phyloP scores from a whole-genome alignment of 2,797 vertebrate species.

The Danio choprae region DNA sequence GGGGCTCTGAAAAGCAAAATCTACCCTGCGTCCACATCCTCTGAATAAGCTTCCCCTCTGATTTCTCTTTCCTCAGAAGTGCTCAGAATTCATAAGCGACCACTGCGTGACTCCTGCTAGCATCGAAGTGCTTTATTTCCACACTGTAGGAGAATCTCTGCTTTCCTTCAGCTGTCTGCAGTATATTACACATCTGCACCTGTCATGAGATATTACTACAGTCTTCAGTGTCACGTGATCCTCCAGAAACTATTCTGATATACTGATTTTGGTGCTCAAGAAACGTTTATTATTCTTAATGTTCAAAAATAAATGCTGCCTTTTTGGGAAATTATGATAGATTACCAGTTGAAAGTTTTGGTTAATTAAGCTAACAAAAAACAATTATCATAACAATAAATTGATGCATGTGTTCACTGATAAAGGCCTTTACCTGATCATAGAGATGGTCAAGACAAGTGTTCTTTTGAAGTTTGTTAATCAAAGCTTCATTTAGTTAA shows the following conservation, averaged over 20 bases:
- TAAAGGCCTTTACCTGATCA: too few species aligned
- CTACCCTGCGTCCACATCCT: slow-evolving; percentile 6
- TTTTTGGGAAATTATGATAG: too few species aligned
- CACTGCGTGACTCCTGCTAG: slow-evolving; percentile 46
- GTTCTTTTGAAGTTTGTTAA: too few species aligned
- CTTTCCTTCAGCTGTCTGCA: slow-evolving; percentile 37
- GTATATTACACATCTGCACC: slow-evolving; percentile 35
- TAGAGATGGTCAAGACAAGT: too few species aligned
- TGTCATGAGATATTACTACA: neutral
- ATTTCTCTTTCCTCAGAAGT: slow-evolving; percentile 46
- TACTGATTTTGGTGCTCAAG: neutral
- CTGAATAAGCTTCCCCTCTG: slow-evolving; percentile 24
- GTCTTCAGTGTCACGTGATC: neutral
- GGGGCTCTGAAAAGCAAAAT: slow-evolving; percentile 8
- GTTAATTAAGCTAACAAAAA: too few species aligned
- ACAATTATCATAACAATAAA: too few species aligned
- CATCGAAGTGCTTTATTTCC: slow-evolving; percentile 49
- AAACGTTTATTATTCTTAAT: neutral
- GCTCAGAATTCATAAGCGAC: slow-evolving; percentile 6
- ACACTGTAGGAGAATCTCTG: neutral
- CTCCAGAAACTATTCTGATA: neutral
- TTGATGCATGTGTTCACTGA: too few species aligned
- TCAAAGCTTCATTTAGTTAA: too few species aligned
- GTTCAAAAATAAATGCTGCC: too few species aligned
- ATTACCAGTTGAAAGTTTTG: too few species aligned